phyloP scores from a whole-genome alignment of 1,140 invertebrate genomes.

The Ruditapes philippinarum region DNA sequence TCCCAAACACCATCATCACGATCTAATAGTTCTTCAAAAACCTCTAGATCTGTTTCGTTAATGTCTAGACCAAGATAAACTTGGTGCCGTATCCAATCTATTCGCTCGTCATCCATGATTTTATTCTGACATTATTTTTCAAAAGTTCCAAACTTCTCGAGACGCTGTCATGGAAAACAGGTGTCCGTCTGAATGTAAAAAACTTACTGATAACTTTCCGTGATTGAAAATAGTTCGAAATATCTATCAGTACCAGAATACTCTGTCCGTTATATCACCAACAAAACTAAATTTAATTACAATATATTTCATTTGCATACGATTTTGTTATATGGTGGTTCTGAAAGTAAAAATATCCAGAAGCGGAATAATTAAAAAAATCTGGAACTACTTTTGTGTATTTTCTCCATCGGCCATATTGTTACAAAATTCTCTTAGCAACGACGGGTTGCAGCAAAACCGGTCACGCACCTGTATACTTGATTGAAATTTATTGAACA shows the following conservation, averaged over 20 bases:
- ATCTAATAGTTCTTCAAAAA: constrained; percentile 86
- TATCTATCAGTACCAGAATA: no score
- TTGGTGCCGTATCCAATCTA: constrained; percentile 86
- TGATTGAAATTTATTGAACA: no score
- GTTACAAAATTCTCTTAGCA: constrained; percentile 19
- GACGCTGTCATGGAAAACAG: neutral
- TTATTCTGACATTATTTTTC: constrained; percentile 1
- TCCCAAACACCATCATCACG: constrained; percentile 85
- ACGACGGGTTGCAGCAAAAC: constrained; percentile 34
- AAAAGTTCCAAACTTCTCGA: neutral
- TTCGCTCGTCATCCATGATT: constrained; percentile 86
- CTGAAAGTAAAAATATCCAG: no score
- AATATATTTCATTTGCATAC: no score
- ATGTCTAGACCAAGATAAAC: constrained; percentile 84
- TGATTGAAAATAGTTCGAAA: no score
- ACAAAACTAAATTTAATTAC: no score
- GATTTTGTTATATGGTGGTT: no score
- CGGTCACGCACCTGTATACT: constrained; percentile 12
- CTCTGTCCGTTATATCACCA: no score
- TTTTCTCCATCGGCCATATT: constrained; percentile 28
- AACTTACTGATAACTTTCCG: no score
- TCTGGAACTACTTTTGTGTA: constrained; percentile 25
- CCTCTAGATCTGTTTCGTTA: constrained; percentile 76
- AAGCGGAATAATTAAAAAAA: neutral
- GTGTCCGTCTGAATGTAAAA: neutral